Conservation (phyloP, 2,113 vertebrate genomes). For the Dolichotis patagonum region DNA sequence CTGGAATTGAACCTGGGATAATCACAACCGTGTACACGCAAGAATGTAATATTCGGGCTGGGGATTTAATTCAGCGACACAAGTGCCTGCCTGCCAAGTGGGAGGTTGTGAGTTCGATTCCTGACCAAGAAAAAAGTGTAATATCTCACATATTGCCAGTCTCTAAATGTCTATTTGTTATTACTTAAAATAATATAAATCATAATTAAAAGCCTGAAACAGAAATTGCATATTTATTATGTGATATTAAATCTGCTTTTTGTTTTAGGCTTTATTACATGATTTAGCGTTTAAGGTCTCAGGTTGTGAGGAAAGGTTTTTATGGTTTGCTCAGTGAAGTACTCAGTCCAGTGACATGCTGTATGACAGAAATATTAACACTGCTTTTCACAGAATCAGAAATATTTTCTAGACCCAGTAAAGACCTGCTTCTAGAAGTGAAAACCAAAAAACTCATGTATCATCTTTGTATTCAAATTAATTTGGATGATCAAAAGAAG, state of each 20-base stretch:
- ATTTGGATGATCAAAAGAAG: slow-evolving; percentile 8
- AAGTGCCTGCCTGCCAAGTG: too few relatives aligned
- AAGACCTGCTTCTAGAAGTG: neutral
- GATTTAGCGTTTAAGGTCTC: neutral
- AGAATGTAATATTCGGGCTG: neutral
- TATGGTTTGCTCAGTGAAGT: neutral
- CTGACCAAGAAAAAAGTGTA: too few relatives aligned
- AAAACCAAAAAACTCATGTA: neutral
- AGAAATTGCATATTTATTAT: neutral
- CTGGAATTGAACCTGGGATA: neutral
- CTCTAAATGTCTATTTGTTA: neutral
- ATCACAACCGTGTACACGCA: neutral
- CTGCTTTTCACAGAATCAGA: slow-evolving; percentile 22
- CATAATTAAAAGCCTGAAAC: neutral
- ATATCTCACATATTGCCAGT: neutral
- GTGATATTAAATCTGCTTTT: neutral
- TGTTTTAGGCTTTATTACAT: slow-evolving; percentile 5
- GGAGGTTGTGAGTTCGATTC: too few relatives aligned
- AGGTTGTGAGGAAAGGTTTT: neutral
- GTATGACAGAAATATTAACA: neutral
- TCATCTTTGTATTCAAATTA: neutral
- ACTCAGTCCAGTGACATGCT: neutral
- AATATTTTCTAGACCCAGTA: neutral
- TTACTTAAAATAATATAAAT: neutral
- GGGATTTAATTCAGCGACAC: too few relatives aligned